Base-by-base conservation (phyloP, 1,140 invertebrate genomes). In the Laupala kohalensis region DNA sequence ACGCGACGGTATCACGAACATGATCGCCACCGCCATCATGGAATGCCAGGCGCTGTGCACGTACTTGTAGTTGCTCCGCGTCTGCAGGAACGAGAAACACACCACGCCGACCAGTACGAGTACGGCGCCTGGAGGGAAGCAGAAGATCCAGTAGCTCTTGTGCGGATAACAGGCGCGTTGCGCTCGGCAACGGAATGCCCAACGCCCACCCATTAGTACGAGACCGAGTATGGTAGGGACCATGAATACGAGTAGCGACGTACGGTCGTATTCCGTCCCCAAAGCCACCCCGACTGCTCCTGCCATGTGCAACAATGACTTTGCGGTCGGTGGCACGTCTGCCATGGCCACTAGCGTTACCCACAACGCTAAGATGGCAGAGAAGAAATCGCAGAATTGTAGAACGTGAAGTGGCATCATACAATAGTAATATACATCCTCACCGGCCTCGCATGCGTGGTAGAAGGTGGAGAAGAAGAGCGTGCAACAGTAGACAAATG, bases 351-450 rank as follows among this genome's bases (percentile, higher is more conserved):
- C 84, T 0, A 96, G 78, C 0, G 94, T 96, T 6, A 96, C 89
- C 92, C 93, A 96, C 76, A 97, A 93, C 0, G 92, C 90, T 71
- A 95, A 81, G 5, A 96, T 84, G 0, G 92, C 93, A 72, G 91
- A 93, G 79, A 92, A 95, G 77, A 96, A 97, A 79, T 97, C 95
- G 69, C 92, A 92, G 79, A 94, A 96, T 77, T 95, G 93, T 15
- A 97, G 81, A 0, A 95, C 89, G 70, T 84, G 84, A 53, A 89
- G 79, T 73, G 83, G 82, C 25, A 88, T 84, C 28, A 91, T 82
- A 76, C 90, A 92, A 72, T 88, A 86, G 25, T 84, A 87, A 37
- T 89, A 85, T 62, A 89, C 83, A 63, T 87, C 83, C 25, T 87
- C 87, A 0, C 89, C 88, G 0, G 89, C 87, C 72, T 92, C 90